Conservation (phyloP, 2,797 vertebrate genomes). For the Urosaurus nigricauda region DNA sequence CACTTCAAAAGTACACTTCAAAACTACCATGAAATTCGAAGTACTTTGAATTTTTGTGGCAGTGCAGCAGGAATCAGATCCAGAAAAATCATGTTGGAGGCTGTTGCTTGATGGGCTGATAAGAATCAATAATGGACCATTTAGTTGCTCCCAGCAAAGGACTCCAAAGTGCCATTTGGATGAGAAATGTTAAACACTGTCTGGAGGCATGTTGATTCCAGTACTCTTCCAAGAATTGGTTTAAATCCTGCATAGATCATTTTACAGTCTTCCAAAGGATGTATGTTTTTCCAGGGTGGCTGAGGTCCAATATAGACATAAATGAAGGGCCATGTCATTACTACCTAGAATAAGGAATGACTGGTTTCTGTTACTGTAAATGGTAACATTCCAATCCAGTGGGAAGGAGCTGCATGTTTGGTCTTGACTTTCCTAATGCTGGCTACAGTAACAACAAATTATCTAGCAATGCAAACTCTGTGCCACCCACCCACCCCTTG, state of each 20-base stretch:
- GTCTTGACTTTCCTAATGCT: not conserved
- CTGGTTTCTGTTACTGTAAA: not conserved
- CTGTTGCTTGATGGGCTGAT: not conserved
- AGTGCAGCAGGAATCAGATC: not conserved
- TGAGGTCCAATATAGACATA: not conserved
- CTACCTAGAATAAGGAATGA: not conserved
- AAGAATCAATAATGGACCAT: not conserved
- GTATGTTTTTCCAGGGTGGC: not conserved
- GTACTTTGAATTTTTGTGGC: not conserved
- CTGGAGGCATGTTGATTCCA: not conserved
- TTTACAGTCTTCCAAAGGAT: slow-evolving; percentile 1
- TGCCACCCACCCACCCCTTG: not conserved
- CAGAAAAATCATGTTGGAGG: not conserved
- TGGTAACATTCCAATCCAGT: not conserved
- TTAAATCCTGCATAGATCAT: not conserved
- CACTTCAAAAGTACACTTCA: not conserved
- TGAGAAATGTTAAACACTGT: not conserved
- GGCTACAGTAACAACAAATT: not conserved
- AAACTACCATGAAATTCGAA: not conserved
- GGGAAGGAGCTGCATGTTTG: not conserved
- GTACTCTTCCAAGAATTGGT: not conserved
- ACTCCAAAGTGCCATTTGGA: not conserved
- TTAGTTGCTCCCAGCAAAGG: slow-evolving; percentile 3
- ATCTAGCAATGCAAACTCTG: not conserved
- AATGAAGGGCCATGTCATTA: not conserved